Evolutionary conservation across 2,888 invertebrate genomes (phyloP).

Genomic region (Allophyes oxyacanthae): DNA sequence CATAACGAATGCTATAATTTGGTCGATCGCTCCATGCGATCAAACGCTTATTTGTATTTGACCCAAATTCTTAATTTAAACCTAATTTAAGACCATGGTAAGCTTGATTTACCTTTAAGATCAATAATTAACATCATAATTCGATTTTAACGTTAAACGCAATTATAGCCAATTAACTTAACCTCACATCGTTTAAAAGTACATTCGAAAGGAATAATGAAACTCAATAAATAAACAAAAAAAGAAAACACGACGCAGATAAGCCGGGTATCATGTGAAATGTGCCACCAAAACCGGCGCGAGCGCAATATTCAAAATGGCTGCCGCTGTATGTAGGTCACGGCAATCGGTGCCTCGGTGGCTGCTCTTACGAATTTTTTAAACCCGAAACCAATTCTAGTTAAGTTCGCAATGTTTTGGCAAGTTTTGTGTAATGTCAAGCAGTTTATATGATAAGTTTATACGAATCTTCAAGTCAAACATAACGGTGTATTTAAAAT

Average conservation of each 20-base stretch:
- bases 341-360: constrained; percentile 70
- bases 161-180: constrained; percentile 25
- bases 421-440: constrained; percentile 13
- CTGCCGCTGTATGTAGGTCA: constrained; percentile 75
- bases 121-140: constrained; percentile 11
- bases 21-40: constrained; percentile 33
- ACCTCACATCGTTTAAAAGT: constrained; percentile 23
- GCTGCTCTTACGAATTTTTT: constrained; percentile 59
- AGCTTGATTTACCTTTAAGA: constrained; percentile 21
- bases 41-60: constrained; percentile 29
- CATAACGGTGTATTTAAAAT: constrained; percentile 18
- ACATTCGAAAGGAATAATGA: constrained; percentile 38
- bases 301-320: constrained; percentile 78
- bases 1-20: constrained; percentile 43
- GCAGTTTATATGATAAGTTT: constrained; percentile 19
- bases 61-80: constrained; percentile 30
- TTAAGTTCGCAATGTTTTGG: constrained; percentile 38
- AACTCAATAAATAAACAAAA: constrained; percentile 49
- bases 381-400: constrained; percentile 48
- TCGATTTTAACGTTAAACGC: constrained; percentile 16
- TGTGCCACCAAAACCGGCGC: constrained; percentile 75
- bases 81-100: constrained; percentile 24
- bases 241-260: constrained; percentile 56
- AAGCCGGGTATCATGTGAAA: constrained; percentile 71
- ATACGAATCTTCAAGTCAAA: constrained; percentile 18